Conservation (phyloP, 2,113 vertebrate species). For the Lasiurus cinereus region DNA sequence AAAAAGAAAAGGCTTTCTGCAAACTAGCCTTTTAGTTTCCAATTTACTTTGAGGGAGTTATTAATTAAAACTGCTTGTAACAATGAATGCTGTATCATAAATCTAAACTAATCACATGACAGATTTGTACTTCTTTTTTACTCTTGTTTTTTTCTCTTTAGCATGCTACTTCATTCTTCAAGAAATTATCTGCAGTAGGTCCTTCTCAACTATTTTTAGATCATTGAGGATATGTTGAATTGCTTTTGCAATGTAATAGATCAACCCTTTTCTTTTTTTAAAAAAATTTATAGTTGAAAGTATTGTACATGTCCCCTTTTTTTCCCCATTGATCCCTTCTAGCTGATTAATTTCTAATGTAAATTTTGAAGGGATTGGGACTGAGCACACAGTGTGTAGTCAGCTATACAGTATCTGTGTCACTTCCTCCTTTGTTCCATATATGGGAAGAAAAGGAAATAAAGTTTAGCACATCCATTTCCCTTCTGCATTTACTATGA, state of each 20-base stretch:
- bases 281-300: too few species aligned
- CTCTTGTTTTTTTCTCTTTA: slow-evolving; percentile 29
- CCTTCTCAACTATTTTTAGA: slow-evolving; percentile 48
- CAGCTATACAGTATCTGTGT: neutral
- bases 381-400: neutral
- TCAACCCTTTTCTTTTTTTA: too few species aligned
- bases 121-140: slow-evolving; percentile 26
- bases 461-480: neutral
- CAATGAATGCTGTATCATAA: neutral
- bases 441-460: slow-evolving; percentile 24
- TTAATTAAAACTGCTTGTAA: slow-evolving; percentile 10
- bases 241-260: neutral
- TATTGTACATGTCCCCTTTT: too few species aligned
- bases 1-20: slow-evolving; percentile 1
- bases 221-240: neutral
- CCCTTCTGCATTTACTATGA: neutral
- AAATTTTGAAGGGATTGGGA: slow-evolving; percentile 45
- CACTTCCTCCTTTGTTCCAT: neutral
- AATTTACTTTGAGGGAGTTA: slow-evolving; percentile 46
- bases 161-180: slow-evolving; percentile 3
- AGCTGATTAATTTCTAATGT: slow-evolving; percentile 2
- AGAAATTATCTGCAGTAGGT: slow-evolving; percentile 3
- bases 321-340: too few species aligned
- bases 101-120: neutral
- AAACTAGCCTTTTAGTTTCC: slow-evolving; percentile 42